Percentiles rank a stretch among this genome's conserved stretches.
These are phyloP conservation scores for Aphelenchoides bicaudatus DNA, from an alignment of 2,888 invertebrate species.

Conservation along the genomic window DNA sequence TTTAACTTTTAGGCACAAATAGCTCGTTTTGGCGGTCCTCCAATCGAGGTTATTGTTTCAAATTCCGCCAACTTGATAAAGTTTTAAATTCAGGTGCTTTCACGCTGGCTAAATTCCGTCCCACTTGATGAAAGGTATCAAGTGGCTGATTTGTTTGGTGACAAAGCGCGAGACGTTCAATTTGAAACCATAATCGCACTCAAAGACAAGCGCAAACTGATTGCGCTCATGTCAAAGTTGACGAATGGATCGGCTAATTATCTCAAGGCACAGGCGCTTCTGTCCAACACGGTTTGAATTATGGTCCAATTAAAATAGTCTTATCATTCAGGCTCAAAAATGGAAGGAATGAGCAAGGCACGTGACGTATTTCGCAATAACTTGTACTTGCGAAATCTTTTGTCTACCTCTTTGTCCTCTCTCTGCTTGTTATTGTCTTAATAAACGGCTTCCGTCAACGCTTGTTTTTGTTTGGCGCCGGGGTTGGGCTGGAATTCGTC, in stretches of 20 bases:
- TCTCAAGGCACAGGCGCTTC: conserved; percentile 42
- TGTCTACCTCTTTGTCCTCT: no score
- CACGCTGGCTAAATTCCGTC: conserved; percentile 34
- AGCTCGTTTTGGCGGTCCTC: conserved; percentile 17
- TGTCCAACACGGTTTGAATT: conserved; percentile 41
- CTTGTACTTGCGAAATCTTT: no score
- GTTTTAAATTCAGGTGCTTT: conserved; percentile 31
- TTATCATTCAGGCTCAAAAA: conserved; percentile 31
- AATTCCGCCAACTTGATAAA: not conserved
- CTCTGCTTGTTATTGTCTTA: no score
- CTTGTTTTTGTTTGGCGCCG: no score
- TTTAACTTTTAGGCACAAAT: conserved; percentile 2
- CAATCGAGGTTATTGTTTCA: not conserved
- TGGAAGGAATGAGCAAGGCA: conserved; percentile 36
- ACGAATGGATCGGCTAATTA: conserved; percentile 45
- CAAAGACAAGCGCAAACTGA: conserved; percentile 39
- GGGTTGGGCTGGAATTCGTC: no score
- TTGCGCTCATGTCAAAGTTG: conserved; percentile 36
- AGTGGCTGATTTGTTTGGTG: conserved; percentile 33
- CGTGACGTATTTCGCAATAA: no score
- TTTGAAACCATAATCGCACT: conserved; percentile 43
- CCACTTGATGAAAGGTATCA: conserved; percentile 32
- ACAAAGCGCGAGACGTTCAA: conserved; percentile 27
- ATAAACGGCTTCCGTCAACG: no score
- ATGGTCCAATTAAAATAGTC: not conserved